phyloP scores from a whole-genome alignment of 2,113 vertebrate species.

The Phasianus colchicus region DNA sequence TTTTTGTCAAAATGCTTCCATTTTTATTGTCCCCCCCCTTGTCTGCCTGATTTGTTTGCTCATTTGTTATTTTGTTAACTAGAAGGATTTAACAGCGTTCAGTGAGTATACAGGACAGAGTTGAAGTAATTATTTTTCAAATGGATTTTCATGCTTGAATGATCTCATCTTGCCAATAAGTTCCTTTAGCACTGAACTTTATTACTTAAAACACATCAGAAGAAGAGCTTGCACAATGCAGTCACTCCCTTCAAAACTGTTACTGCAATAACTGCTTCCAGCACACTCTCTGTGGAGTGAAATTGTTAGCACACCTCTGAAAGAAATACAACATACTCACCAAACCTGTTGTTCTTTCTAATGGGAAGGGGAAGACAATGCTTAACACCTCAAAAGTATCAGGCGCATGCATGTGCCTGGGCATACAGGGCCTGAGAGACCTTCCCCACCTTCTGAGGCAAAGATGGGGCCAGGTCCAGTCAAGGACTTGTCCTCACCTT shows the following conservation, averaged over 20 bases:
- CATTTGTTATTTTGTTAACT: conserved; percentile 17
- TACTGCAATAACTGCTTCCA: not conserved
- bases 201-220: not conserved
- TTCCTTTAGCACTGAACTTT: not conserved
- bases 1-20: not conserved
- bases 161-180: not conserved
- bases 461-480: not conserved
- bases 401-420: rapidly evolving
- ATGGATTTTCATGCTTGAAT: conserved; percentile 32
- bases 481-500: not conserved
- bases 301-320: not conserved
- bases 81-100: not conserved
- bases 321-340: not conserved
- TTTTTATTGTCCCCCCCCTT: not conserved
- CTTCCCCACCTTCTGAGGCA: not conserved
- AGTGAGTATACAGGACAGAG: not conserved
- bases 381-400: not conserved
- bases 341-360: not conserved
- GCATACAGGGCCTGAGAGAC: not conserved
- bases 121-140: conserved; percentile 40
- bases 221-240: not conserved
- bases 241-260: rapidly evolving
- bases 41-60: not conserved
- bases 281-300: not conserved
- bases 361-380: not conserved